These are phyloP conservation scores for Synchiropus splendidus DNA, from an alignment of 2,113 vertebrate species.

Conservation along the genomic window DNA sequence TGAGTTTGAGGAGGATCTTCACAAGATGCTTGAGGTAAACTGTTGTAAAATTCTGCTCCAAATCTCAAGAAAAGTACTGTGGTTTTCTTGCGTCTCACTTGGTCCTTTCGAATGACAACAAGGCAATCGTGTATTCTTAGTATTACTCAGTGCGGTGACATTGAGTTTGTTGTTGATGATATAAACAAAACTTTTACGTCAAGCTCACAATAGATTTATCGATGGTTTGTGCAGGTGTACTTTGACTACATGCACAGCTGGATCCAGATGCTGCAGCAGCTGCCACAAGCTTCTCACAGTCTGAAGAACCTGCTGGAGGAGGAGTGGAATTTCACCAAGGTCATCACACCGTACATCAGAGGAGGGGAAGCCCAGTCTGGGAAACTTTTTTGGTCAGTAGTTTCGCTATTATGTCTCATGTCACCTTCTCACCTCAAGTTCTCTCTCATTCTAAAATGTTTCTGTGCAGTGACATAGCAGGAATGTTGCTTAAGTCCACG, in stretches of 20 bases:
- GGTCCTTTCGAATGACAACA: too few relatives aligned
- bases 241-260: conserved; percentile 99
- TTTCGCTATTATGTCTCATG: not conserved
- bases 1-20: conserved; percentile 95
- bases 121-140: too few relatives aligned
- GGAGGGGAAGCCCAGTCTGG: conserved; percentile 97
- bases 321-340: conserved; percentile 98
- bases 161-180: too few relatives aligned
- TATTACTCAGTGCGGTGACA: too few relatives aligned
- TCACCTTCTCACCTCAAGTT: not conserved
- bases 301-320: conserved; percentile 96
- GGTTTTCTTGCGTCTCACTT: not conserved
- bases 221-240: conserved; percentile 76
- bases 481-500: conserved; percentile 93
- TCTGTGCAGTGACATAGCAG: conserved; percentile 83
- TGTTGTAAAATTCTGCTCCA: too few relatives aligned
- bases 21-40: conserved; percentile 93
- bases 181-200: too few relatives aligned
- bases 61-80: not conserved
- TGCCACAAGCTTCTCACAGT: conserved; percentile 97
- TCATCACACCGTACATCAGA: conserved; percentile 94
- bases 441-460: not conserved
- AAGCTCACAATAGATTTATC: not conserved
- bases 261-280: conserved; percentile 97
- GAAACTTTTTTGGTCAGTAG: conserved; percentile 86